These are phyloP conservation scores for Sylvia borin DNA, from an alignment of 2,797 vertebrate species.

Conservation along the genomic window DNA sequence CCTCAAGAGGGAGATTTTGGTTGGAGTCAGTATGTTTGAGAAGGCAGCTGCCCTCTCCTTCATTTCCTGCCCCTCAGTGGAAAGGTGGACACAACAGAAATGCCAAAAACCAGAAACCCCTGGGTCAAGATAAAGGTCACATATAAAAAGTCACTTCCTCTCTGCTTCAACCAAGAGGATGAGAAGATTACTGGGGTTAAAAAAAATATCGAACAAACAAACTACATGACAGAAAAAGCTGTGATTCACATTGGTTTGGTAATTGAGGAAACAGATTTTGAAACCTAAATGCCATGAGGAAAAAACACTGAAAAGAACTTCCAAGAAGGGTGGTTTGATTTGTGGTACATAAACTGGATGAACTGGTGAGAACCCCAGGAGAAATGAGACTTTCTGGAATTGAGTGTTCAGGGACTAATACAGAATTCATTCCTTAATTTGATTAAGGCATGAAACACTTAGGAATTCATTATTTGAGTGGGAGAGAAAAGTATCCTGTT, in stretches of 20 bases:
- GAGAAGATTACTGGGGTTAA: background rate
- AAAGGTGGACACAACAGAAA: background rate
- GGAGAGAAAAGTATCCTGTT: constrained; percentile 11
- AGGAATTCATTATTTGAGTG: constrained; percentile 20
- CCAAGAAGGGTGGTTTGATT: background rate
- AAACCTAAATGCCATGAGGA: background rate
- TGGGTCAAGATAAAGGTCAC: background rate
- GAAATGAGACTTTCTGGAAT: constrained; percentile 32
- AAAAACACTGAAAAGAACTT: background rate
- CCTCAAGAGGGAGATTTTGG: background rate
- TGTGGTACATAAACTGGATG: background rate
- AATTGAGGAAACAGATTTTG: background rate
- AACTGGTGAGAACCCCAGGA: background rate
- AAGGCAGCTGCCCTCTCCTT: background rate
- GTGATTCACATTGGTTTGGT: background rate
- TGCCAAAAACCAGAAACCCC: background rate
- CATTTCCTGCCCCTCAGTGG: background rate
- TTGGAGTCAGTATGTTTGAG: background rate
- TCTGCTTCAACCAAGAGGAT: background rate
- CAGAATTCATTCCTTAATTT: constrained; percentile 22
- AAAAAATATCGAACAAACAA: background rate
- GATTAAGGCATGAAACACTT: constrained; percentile 21
- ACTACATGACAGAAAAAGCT: background rate
- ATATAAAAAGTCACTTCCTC: background rate
- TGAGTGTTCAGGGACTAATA: background rate